Evolutionary conservation across 1,140 invertebrate species (phyloP).

Genomic region (Atopsyche davidsoni): DNA sequence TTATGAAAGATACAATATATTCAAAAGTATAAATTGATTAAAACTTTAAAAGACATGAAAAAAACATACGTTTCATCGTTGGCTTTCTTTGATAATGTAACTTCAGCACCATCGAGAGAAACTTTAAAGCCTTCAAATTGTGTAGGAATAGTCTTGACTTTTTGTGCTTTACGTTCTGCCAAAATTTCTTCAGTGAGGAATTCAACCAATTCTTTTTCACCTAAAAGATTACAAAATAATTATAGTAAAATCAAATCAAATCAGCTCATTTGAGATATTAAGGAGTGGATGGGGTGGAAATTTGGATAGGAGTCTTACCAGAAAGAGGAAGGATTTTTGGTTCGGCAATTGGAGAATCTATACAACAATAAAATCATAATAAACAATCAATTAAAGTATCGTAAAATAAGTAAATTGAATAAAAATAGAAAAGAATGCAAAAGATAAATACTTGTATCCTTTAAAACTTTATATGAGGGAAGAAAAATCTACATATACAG

Average conservation of each 20-base stretch:
- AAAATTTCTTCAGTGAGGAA: constrained; percentile 85
- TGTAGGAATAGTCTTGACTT: constrained; percentile 65
- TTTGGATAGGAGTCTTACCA: constrained; percentile 13
- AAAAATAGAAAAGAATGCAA: too few relatives aligned
- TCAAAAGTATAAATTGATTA: neutral
- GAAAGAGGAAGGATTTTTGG: neutral
- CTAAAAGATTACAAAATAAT: constrained; percentile 43
- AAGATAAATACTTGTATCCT: too few relatives aligned
- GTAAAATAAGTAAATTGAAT: too few relatives aligned
- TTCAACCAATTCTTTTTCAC: constrained; percentile 78
- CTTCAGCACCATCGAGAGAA: constrained; percentile 67
- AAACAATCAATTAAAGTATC: too few relatives aligned
- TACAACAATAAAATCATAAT: too few relatives aligned
- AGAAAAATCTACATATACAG: constrained; percentile 5
- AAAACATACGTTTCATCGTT: constrained; percentile 67
- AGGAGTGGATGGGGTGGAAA: constrained; percentile 33
- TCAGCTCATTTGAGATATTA: constrained; percentile 34
- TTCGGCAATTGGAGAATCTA: neutral
- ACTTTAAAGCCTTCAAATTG: constrained; percentile 74
- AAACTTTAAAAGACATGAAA: constrained; percentile 7
- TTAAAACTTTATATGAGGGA: constrained; percentile 29
- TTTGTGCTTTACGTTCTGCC: constrained; percentile 76
- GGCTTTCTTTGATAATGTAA: constrained; percentile 66
- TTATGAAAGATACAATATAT: neutral
- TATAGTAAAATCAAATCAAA: neutral